These are phyloP conservation scores for Solea solea DNA, from an alignment of 2,113 vertebrate species.

Conservation along the genomic window DNA sequence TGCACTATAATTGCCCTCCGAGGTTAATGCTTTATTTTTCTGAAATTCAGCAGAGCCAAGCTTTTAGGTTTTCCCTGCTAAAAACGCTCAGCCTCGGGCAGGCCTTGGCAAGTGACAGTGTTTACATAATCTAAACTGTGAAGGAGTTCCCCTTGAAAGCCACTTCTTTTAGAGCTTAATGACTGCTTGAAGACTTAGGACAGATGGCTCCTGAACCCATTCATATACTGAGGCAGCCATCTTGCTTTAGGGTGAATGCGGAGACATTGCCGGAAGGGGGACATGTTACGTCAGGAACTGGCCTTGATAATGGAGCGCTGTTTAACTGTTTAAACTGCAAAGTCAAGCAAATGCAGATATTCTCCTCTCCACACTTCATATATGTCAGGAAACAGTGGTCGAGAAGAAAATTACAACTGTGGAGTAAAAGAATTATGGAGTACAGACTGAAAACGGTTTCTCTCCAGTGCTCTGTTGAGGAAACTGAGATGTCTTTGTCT, in stretches of 20 bases:
- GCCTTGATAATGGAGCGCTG: neutral
- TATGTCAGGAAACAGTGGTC: too few relatives aligned
- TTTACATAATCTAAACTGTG: conserved; percentile 30
- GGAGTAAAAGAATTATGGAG: too few relatives aligned
- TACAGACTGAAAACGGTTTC: too few relatives aligned
- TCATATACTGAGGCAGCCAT: conserved; percentile 9
- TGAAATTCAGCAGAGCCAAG: conserved; percentile 5
- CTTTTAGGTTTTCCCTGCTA: conserved; percentile 28
- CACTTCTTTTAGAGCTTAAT: conserved; percentile 24
- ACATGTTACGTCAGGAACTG: conserved; percentile 14
- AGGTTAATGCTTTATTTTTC: conserved; percentile 21
- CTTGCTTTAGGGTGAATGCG: conserved; percentile 30
- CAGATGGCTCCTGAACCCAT: conserved; percentile 10
- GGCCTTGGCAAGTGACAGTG: conserved; percentile 34
- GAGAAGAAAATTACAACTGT: too few relatives aligned
- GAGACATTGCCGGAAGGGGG: conserved; percentile 17
- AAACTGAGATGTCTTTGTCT: too few relatives aligned
- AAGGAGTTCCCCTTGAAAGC: conserved; percentile 33
- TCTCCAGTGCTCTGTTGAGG: too few relatives aligned
- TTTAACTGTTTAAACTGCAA: neutral
- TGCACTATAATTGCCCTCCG: conserved; percentile 4
- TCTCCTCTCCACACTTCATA: too few relatives aligned
- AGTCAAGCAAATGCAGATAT: too few relatives aligned
- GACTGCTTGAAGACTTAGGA: conserved; percentile 7
- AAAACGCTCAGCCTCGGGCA: conserved; percentile 31